Conservation (phyloP, 1,140 invertebrate species). For the Homarus americanus region DNA sequence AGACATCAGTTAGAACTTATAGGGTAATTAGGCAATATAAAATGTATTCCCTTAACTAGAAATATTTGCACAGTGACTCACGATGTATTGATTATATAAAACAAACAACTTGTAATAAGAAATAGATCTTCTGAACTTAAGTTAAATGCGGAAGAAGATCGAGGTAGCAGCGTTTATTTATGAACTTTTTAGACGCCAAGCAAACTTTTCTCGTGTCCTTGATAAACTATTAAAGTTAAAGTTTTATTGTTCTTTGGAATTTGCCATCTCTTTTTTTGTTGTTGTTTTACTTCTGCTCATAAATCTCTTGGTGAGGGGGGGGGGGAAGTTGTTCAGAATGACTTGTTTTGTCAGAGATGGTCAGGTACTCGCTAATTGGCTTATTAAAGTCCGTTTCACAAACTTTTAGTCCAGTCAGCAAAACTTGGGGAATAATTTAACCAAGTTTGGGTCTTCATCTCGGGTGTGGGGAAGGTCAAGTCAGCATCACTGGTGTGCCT, state of each 20-base stretch:
- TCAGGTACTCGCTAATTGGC: constrained; percentile 17
- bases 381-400: constrained; percentile 18
- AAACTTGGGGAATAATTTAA: not conserved
- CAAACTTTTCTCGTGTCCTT: constrained; percentile 48
- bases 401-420: not conserved
- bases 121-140: no score
- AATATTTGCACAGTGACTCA: no score
- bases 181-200: not conserved
- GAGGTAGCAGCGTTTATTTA: not conserved
- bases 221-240: constrained; percentile 52
- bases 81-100: no score
- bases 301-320: no score
- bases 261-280: no score
- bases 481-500: not conserved
- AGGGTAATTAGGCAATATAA: no score
- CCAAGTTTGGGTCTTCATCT: not conserved
- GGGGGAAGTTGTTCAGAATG: not conserved
- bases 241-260: constrained; percentile 27
- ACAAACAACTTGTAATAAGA: no score
- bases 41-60: no score
- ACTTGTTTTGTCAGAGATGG: not conserved
- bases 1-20: no score
- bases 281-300: constrained; percentile 12
- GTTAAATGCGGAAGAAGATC: no score
- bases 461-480: not conserved